A percentile compares a stretch with the other conserved stretches of the same genome.
Conservation (phyloP, 2,888 invertebrate species). For the Cryptocheilus praepositus region DNA sequence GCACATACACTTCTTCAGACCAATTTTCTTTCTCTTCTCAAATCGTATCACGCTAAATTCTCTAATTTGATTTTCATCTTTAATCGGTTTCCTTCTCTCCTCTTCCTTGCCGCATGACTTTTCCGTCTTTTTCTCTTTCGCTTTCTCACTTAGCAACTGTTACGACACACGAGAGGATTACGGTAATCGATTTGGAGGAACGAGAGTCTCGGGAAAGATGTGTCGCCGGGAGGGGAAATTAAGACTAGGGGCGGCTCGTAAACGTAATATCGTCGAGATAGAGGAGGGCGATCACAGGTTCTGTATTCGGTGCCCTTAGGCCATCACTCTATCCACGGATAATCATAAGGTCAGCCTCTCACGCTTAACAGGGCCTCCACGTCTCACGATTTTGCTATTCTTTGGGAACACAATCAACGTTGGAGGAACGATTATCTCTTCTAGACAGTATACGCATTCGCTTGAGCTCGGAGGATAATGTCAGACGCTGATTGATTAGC, state of each 20-base stretch:
- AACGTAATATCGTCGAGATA: constrained; percentile 25
- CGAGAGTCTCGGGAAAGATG: constrained; percentile 21
- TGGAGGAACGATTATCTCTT: constrained; percentile 33
- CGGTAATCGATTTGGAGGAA: constrained; percentile 21
- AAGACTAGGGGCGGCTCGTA: constrained; percentile 19
- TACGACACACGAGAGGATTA: constrained; percentile 24
- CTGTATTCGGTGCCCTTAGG: constrained; percentile 36
- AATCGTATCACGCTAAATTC: too few species aligned
- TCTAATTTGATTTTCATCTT: too few species aligned
- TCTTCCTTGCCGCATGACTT: background rate
- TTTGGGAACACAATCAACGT: constrained; percentile 9
- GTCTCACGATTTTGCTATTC: constrained; percentile 49
- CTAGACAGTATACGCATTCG: too few species aligned
- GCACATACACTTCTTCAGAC: constrained; percentile 18
- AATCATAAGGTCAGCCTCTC: constrained; percentile 58
- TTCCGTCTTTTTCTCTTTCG: background rate
- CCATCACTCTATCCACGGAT: constrained; percentile 33
- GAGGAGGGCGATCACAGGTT: constrained; percentile 18
- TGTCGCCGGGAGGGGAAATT: constrained; percentile 35
- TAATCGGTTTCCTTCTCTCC: constrained; percentile 7
- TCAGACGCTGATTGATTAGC: too few species aligned
- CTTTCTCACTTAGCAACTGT: constrained; percentile 13
- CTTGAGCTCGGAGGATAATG: too few species aligned
- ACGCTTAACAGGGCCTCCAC: constrained; percentile 38
- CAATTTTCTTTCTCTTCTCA: background rate